phyloP scores from a whole-genome alignment of 2,113 vertebrate species.

The Chaetops frenatus region DNA sequence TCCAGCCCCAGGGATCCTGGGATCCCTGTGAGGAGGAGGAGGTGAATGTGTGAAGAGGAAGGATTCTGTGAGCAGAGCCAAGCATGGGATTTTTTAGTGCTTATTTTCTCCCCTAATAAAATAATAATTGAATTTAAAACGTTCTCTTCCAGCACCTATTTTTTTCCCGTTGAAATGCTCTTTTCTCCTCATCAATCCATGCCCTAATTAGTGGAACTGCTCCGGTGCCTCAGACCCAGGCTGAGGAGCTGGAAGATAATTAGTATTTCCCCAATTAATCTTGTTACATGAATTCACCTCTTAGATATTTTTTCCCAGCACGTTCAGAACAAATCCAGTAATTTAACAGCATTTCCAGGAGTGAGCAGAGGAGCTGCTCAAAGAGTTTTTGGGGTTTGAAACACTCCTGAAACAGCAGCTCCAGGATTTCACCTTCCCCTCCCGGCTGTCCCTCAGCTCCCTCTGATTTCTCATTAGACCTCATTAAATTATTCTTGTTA shows the following conservation, averaged over 20 bases:
- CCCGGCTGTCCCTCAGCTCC: not conserved
- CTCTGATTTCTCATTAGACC: not conserved
- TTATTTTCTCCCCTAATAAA: not conserved
- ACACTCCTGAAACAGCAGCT: not conserved
- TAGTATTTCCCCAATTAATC: conserved; percentile 31
- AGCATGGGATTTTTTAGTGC: accelerated
- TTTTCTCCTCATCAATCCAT: not conserved
- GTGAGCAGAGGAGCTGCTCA: not conserved
- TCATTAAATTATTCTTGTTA: not conserved
- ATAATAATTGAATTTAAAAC: not conserved
- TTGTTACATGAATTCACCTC: not conserved
- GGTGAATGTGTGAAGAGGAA: no score
- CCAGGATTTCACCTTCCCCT: not conserved
- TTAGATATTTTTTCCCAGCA: not conserved
- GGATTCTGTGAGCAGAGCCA: not conserved
- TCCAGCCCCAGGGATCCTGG: no score
- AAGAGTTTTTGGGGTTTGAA: not conserved
- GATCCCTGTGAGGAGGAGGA: no score
- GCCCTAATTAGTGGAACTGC: conserved; percentile 15
- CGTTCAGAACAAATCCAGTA: not conserved
- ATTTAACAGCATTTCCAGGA: not conserved
- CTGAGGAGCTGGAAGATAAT: conserved; percentile 26
- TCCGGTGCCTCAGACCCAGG: not conserved
- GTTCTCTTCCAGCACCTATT: not conserved
- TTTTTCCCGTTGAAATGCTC: not conserved